Evolutionary conservation across 1,140 invertebrate species (phyloP).

Genomic region (Physella acuta): DNA sequence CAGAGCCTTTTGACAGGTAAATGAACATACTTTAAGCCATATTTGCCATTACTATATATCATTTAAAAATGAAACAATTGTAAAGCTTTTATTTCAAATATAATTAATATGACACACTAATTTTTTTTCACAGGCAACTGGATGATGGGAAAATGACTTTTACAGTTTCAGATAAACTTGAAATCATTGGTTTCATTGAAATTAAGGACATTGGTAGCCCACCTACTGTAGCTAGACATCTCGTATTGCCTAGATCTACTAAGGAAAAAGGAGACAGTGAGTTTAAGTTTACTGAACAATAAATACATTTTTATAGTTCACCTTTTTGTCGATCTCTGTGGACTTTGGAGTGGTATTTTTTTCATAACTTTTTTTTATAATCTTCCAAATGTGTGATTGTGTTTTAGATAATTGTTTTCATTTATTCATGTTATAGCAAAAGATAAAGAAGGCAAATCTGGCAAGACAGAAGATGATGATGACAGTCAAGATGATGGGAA

Average conservation of each 20-base stretch:
- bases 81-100: too few relatives aligned
- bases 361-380: background rate
- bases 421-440: background rate
- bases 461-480: slow-evolving; percentile 37
- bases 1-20: slow-evolving; percentile 59
- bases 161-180: slow-evolving; percentile 67
- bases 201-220: slow-evolving; percentile 86
- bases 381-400: background rate
- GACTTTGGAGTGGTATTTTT: slow-evolving; percentile 4
- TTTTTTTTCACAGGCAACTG: slow-evolving; percentile 2
- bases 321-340: too few relatives aligned
- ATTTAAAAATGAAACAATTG: too few relatives aligned
- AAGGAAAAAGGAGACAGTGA: slow-evolving; percentile 14
- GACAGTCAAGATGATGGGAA: slow-evolving; percentile 74
- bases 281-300: background rate
- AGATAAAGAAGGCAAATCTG: slow-evolving; percentile 26
- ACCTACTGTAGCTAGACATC: slow-evolving; percentile 85
- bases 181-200: slow-evolving; percentile 82
- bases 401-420: background rate
- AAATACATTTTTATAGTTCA: background rate
- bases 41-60: too few relatives aligned
- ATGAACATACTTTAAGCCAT: slow-evolving; percentile 21
- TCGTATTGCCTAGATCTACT: slow-evolving; percentile 71
- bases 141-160: slow-evolving; percentile 10
- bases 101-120: too few relatives aligned